Evolutionary conservation across 35 echinoderm and acorn worm genomes (phyloP).

Genomic region (Diadema setosum): DNA sequence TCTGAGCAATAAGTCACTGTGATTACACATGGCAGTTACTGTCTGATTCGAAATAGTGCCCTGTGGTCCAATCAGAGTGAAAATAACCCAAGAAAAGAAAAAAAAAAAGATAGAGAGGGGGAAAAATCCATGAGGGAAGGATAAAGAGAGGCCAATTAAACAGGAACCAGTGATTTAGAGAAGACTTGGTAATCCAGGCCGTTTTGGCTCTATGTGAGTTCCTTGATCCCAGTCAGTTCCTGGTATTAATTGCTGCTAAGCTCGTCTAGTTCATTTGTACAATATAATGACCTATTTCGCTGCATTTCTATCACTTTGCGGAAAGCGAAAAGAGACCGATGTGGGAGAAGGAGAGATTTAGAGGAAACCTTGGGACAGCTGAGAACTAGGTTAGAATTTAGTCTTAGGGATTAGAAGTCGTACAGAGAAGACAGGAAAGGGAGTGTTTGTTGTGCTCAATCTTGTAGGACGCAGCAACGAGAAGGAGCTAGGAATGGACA

Average conservation of each 20-base stretch:
- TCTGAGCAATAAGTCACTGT: too few species aligned
- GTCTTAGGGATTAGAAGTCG: slow-evolving; percentile 2
- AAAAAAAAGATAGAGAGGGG: too few species aligned
- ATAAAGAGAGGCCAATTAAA: not conserved
- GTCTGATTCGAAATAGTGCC: too few species aligned
- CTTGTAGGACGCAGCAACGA: not conserved
- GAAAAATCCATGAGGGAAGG: too few species aligned
- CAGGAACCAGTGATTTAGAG: not conserved
- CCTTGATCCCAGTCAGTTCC: not conserved
- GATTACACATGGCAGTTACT: too few species aligned
- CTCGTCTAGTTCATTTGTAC: not conserved
- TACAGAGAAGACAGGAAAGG: slow-evolving; percentile 20
- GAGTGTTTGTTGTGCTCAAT: slow-evolving; percentile 17
- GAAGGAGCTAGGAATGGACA: not conserved
- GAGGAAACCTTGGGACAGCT: not conserved
- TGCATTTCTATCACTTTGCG: not conserved
- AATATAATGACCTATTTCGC: not conserved
- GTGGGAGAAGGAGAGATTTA: slow-evolving; percentile 9
- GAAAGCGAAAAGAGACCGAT: too few species aligned
- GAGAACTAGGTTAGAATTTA: slow-evolving; percentile 4
- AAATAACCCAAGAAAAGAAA: not conserved
- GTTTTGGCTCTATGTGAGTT: slow-evolving; percentile 4
- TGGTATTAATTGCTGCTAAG: slow-evolving; percentile 24
- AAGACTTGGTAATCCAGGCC: not conserved
- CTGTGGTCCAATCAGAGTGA: not conserved